Conservation (phyloP, 2,797 vertebrate genomes). For the Sandelia bainsii region DNA sequence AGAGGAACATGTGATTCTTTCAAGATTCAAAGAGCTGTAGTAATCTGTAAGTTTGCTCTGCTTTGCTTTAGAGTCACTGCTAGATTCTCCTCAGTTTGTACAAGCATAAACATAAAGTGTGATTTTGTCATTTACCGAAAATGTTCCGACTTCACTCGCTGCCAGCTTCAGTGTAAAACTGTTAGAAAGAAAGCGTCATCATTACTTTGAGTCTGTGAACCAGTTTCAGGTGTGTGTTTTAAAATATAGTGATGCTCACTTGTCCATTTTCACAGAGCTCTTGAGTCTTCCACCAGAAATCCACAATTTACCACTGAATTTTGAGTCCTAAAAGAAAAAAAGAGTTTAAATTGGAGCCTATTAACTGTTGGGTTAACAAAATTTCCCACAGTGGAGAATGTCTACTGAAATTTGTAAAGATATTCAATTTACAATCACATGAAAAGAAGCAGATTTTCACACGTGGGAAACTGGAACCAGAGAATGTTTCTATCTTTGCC, state of each 20-base stretch:
- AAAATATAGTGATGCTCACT: conserved; percentile 58
- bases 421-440: too few relatives aligned
- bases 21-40: not conserved
- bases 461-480: too few relatives aligned
- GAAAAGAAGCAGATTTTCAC: not conserved
- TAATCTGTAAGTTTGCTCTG: too few relatives aligned
- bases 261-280: conserved; percentile 66
- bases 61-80: not conserved
- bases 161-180: conserved; percentile 75
- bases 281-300: conserved; percentile 52
- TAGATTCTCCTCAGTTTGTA: not conserved
- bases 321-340: conserved; percentile 54
- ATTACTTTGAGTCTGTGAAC: not conserved
- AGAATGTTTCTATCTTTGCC: too few relatives aligned
- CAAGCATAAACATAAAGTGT: not conserved
- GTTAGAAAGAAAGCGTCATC: conserved; percentile 28
- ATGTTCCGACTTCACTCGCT: conserved; percentile 72
- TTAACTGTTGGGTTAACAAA: not conserved
- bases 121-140: conserved; percentile 67
- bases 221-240: not conserved
- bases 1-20: not conserved
- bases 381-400: not conserved
- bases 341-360: not conserved
- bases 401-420: too few relatives aligned
- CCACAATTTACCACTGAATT: conserved; percentile 53